Percentiles rank a stretch among this genome's conserved stretches.
Conservation (phyloP, 2,797 vertebrate genomes). For the Gila robusta region DNA sequence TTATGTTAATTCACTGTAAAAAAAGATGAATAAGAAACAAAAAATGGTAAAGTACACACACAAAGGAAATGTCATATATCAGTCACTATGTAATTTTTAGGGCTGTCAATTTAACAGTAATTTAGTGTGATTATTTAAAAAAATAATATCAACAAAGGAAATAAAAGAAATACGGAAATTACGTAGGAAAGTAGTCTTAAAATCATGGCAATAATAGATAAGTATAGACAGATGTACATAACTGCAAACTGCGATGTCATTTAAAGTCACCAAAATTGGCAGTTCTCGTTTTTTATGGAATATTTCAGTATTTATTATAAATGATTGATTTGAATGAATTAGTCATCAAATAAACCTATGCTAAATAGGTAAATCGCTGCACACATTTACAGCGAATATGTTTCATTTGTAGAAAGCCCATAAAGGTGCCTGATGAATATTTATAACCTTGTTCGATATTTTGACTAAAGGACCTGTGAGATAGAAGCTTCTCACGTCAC, state of each 20-base stretch:
- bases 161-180: not conserved
- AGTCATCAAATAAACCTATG: not conserved
- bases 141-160: not conserved
- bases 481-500: slow-evolving; percentile 22
- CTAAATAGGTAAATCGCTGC: slow-evolving; percentile 1
- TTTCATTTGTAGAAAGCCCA: slow-evolving; percentile 13
- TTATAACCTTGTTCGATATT: slow-evolving; percentile 42
- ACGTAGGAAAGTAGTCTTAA: not conserved
- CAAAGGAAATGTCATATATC: not conserved
- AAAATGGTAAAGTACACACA: not conserved
- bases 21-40: not conserved
- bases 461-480: slow-evolving; percentile 34
- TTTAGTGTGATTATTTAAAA: not conserved
- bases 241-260: too few species aligned
- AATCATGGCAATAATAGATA: not conserved
- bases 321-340: not conserved
- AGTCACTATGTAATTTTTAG: not conserved
- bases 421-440: slow-evolving; percentile 44
- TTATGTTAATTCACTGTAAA: slow-evolving; percentile 23
- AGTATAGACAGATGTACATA: not conserved
- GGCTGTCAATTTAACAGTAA: not conserved
- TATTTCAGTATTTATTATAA: not conserved
- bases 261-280: not conserved
- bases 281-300: not conserved
- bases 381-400: slow-evolving; percentile 17